phyloP scores from a whole-genome alignment of 1,140 invertebrate genomes.

The Brachionus manjavacas region DNA sequence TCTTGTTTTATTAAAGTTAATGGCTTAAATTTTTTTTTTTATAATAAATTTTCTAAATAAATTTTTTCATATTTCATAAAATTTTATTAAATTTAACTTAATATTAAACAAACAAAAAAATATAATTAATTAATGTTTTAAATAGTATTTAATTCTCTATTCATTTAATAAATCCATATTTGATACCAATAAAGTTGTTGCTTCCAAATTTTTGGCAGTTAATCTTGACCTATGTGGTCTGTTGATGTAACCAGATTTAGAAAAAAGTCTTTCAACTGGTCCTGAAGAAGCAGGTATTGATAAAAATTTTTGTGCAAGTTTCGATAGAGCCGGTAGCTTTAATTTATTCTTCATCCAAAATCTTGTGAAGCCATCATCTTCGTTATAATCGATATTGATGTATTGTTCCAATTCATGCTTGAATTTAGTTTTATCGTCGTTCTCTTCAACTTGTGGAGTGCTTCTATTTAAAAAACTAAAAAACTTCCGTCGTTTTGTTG shows the following conservation, averaged over 20 bases:
- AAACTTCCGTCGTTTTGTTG: not conserved
- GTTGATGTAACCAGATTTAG: no score
- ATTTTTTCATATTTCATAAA: no score
- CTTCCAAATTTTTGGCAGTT: not conserved
- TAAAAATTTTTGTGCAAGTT: not conserved
- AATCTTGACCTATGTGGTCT: not conserved
- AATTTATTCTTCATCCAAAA: not conserved
- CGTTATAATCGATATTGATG: not conserved
- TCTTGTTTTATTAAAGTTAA: no score
- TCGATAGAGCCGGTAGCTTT: not conserved
- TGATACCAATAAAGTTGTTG: conserved; percentile 43
- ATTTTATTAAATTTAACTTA: no score
- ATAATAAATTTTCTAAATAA: conserved; percentile 29
- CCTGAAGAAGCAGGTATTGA: no score
- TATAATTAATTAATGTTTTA: no score
- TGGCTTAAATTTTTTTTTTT: not conserved
- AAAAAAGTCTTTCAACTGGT: no score
- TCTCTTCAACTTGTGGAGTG: not conserved
- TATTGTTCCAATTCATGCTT: not conserved
- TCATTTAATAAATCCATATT: conserved; percentile 46
- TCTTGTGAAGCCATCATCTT: not conserved
- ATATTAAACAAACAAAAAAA: no score
- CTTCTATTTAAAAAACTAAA: not conserved
- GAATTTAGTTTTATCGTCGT: not conserved
- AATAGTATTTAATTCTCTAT: not conserved